phyloP scores from a whole-genome alignment of 2,888 invertebrate species.

The Perizoma flavofasciatum region DNA sequence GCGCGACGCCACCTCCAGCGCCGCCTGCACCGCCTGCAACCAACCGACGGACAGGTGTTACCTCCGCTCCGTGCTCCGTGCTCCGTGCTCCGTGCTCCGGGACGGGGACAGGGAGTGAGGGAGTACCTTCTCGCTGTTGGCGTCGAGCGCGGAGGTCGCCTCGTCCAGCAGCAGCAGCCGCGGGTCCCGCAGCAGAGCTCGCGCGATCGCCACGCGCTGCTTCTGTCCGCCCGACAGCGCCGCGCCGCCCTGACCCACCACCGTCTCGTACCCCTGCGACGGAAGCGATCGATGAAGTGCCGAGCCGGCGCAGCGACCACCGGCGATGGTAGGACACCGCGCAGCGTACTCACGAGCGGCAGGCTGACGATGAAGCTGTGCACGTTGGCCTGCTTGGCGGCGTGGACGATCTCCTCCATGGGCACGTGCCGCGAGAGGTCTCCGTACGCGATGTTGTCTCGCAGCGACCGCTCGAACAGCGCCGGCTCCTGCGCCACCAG shows the following conservation, averaged over 20 bases:
- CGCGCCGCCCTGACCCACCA: slow-evolving; percentile 85
- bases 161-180: slow-evolving; percentile 86
- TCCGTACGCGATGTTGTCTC: slow-evolving; percentile 95
- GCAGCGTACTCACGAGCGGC: slow-evolving; percentile 81
- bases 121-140: slow-evolving; percentile 88
- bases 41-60: neutral
- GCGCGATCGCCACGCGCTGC: slow-evolving; percentile 89
- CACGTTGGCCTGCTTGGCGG: slow-evolving; percentile 90
- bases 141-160: slow-evolving; percentile 88
- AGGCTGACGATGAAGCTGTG: slow-evolving; percentile 88
- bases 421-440: slow-evolving; percentile 85
- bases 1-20: slow-evolving; percentile 89
- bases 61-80: neutral
- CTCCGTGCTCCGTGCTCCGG: too few relatives aligned
- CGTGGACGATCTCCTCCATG: slow-evolving; percentile 87
- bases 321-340: too few relatives aligned
- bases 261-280: slow-evolving; percentile 86
- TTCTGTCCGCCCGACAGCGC: slow-evolving; percentile 90
- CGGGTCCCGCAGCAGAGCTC: slow-evolving; percentile 86
- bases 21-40: slow-evolving; percentile 88
- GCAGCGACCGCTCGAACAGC: slow-evolving; percentile 90
- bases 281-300: too few relatives aligned
- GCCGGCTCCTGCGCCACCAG: slow-evolving; percentile 94
- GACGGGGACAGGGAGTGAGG: too few relatives aligned
- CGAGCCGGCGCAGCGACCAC: too few relatives aligned